Evolutionary conservation across 1,140 invertebrate genomes (phyloP), one percentile per base, ranked within the genome.

Genomic region (Pseudomyrmex sp.): DNA sequence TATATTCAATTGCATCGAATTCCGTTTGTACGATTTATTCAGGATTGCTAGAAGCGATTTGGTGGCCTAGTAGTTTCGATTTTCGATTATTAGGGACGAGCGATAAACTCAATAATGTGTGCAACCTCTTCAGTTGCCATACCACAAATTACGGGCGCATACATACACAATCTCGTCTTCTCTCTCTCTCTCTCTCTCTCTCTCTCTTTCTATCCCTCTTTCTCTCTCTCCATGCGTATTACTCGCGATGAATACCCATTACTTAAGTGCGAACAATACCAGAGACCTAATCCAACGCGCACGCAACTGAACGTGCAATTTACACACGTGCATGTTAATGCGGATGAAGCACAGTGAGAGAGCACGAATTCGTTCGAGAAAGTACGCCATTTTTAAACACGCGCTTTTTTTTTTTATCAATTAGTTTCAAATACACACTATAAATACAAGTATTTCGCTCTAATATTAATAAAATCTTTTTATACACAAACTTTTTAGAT

Each of bases 221-320:
- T 75, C 48, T 18, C 65, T 58, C 20, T 69, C 10, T n/a, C 54
- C 44, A 15, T 59, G 23, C 66, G 66, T 70, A 80, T 80, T 62
- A 70, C 66, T 80, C 76, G 66, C 76, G 46, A 80, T 80, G 76
- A 80, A 80, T 80, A 80, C 70, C 76, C 66, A 80, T 80, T 80
- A 80, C 76, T 80, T 80, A 80, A 80, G 66, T 72, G 66, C 65
- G 69, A 80, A 80, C 76, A 80, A 80, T 80, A 12, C 76, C 20
- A 46, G 76, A 20, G 76, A 70, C 76, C 66, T 66, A 80, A 80
- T 66, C 76, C 76, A 80, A 26, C 61, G 74, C 74, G 66, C 76
- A 80, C 76, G 76, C 76, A 80, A 80, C 76, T 68, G 76, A 80
- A 69, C 68, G 66, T 23, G 68, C 23, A 48, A 54, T 80, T 80